Evolutionary conservation across 1,140 invertebrate genomes (phyloP).

Genomic region (Tribolium madens): DNA sequence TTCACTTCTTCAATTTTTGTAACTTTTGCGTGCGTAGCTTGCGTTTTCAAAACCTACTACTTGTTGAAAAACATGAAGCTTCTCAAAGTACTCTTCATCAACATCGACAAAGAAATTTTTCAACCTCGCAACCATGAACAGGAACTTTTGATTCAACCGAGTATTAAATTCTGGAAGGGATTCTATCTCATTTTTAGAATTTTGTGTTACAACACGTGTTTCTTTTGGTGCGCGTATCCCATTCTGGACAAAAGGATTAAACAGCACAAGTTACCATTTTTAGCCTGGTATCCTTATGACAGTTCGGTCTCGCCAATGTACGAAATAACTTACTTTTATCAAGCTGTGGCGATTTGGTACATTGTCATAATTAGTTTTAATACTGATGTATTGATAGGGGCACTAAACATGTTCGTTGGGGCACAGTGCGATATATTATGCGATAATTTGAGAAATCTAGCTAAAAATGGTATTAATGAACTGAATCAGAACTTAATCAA

Average conservation of each 20-base stretch:
- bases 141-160: neutral
- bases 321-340: conserved; percentile 17
- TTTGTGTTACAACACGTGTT: neutral
- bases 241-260: conserved; percentile 11
- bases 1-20: neutral
- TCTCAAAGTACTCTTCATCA: neutral
- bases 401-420: neutral
- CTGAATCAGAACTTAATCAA: neutral
- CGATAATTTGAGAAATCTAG: conserved; percentile 9
- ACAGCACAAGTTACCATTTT: conserved; percentile 3
- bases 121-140: neutral
- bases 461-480: neutral
- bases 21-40: neutral
- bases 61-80: neutral
- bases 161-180: neutral
- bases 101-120: neutral
- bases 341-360: conserved; percentile 1
- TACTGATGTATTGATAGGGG: neutral
- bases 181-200: neutral
- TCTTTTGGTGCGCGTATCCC: conserved; percentile 16
- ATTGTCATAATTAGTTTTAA: neutral
- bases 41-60: neutral
- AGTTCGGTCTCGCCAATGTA: neutral
- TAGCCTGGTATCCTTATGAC: conserved; percentile 20
- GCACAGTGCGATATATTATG: conserved; percentile 7